Percentiles rank a stretch among this genome's conserved stretches.
Evolutionary conservation across 1,140 invertebrate genomes (phyloP).

Genomic region (Dreissena polymorpha): DNA sequence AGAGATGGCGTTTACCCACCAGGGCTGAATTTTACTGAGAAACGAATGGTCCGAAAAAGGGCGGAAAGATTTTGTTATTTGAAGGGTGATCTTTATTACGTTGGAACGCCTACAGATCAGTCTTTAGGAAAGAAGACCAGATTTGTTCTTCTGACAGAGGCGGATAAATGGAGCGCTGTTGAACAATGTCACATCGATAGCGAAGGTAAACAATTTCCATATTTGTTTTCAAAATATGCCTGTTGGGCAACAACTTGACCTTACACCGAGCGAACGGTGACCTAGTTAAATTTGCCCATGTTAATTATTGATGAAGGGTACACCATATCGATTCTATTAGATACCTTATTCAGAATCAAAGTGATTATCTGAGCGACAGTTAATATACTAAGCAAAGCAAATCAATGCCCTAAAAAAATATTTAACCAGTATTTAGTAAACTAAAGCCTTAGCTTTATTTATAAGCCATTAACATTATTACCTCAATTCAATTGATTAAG

Average conservation of each 20-base stretch:
- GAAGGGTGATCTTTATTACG: slow-evolving; percentile 41
- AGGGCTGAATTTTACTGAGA: slow-evolving; percentile 40
- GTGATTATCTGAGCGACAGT: no score
- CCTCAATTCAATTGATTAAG: no score
- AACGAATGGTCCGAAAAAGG: slow-evolving; percentile 51
- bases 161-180: slow-evolving; percentile 35
- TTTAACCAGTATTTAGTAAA: no score
- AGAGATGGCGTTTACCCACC: slow-evolving; percentile 44
- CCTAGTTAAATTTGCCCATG: slow-evolving; percentile 7
- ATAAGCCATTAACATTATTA: no score
- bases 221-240: not conserved
- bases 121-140: slow-evolving; percentile 43
- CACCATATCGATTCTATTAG: no score
- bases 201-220: slow-evolving; percentile 15
- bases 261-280: slow-evolving; percentile 19
- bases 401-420: no score
- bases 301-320: no score
- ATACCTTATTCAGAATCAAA: no score
- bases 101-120: slow-evolving; percentile 43
- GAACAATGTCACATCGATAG: slow-evolving; percentile 27
- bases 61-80: slow-evolving; percentile 53
- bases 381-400: no score
- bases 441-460: no score
- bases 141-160: slow-evolving; percentile 27
- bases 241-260: not conserved